Evolutionary conservation across 2,113 vertebrate genomes (phyloP), one percentile per base, ranked within the genome.

Genomic region (Menidia beryllina): DNA sequence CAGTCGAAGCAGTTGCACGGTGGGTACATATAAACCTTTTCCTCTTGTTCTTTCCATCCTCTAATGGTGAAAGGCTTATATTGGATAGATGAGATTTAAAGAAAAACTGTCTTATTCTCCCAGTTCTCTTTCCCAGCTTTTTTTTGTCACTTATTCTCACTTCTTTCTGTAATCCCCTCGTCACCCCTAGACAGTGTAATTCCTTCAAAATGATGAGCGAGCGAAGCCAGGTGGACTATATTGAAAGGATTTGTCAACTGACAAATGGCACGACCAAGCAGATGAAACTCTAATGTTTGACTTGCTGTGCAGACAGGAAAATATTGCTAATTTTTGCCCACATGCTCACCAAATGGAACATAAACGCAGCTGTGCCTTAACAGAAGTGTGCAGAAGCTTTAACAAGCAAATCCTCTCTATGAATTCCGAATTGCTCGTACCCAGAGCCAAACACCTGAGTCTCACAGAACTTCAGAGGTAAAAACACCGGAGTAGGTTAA

Each of bases 231-330:
- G 74, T 81, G 77, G 85, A 87, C 74, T 81, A 53, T 83, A 88
- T 88, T 84, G 85, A 88, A 86, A 89, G 86, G 88, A 91, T 91
- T 89, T 86, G 85, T 87, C 83, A 89, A 83, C 76, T 86, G 87
- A 83, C 75, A 24, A 83, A 90, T 89, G 75, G 79, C 55, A 69
- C 48, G 17, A 71, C 63, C 34, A 61, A 72, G 77, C 70, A 87
- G 85, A 83, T 87, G 77, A 79, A 86, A 88, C 76, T 89, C 79
- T 81, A 65, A 56, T 50, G 67, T 79, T 73, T 9, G 47, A 75
- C 70, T 79, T 53, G 64, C 67, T 83, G 69, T 80, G 82, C 34
- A 77, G 70, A 79, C 75, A 75, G 62, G 70, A 77, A 85, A 84
- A 85, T 58, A 36, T 58, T 24, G 53, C 49, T 65, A 56, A 57